Conservation (phyloP, 2,888 invertebrate genomes). For the Papilio elwesi region DNA sequence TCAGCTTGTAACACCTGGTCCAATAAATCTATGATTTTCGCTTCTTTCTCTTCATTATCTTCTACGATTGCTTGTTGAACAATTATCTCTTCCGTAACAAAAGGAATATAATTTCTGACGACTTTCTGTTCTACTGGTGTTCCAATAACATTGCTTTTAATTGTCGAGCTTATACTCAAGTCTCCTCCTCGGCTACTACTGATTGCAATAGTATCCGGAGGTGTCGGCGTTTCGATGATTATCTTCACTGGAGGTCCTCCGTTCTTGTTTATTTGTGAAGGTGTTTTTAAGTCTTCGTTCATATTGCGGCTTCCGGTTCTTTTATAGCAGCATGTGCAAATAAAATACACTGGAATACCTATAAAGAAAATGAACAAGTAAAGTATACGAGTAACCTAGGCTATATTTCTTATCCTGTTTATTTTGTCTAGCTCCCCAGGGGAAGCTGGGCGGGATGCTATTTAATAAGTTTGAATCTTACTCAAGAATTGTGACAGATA, state of each 20-base stretch:
- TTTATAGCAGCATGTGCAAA: constrained; percentile 66
- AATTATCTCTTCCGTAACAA: constrained; percentile 61
- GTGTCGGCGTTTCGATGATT: constrained; percentile 72
- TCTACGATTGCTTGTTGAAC: constrained; percentile 67
- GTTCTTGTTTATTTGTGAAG: constrained; percentile 57
- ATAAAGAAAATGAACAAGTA: constrained; percentile 46
- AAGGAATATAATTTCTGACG: constrained; percentile 50
- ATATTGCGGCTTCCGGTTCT: constrained; percentile 51
- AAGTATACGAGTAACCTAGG: neutral
- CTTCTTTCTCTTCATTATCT: constrained; percentile 76
- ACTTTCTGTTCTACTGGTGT: constrained; percentile 52
- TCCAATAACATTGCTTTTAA: constrained; percentile 45
- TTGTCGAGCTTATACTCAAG: constrained; percentile 42
- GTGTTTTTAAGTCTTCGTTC: constrained; percentile 53
- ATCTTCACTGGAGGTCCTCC: constrained; percentile 73
- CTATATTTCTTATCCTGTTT: too few relatives aligned
- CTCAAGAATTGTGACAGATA: too few relatives aligned
- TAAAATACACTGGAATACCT: constrained; percentile 74
- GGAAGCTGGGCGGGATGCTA: too few relatives aligned
- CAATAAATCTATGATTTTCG: constrained; percentile 77
- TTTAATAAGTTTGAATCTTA: too few relatives aligned
- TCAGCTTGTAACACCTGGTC: constrained; percentile 80
- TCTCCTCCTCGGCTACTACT: constrained; percentile 58
- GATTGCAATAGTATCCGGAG: constrained; percentile 64
- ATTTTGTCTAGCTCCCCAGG: too few relatives aligned